Evolutionary conservation across 1,140 invertebrate genomes (phyloP), one percentile per base, ranked within the genome.

Genomic region (Drusus annulatus): DNA sequence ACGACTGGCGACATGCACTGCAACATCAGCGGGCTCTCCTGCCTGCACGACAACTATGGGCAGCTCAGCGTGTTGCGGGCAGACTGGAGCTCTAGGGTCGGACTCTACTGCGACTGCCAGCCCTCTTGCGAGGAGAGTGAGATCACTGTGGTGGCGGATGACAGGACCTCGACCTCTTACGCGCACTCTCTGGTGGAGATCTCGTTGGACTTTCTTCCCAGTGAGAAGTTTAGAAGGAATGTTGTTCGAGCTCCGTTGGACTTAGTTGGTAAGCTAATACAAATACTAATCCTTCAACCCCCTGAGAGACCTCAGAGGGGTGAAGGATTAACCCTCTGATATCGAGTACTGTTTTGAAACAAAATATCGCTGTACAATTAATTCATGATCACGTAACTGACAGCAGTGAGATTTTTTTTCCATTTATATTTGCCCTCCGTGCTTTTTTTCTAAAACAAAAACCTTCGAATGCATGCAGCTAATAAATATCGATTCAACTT

Each of bases 61-160:
- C 87, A 91, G 79, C 84, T 93, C 1, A 91, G 91, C n/a, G 92
- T 93, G 0, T 87, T 90, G 17, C 87, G 86, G 87, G 89, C 88
- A 4, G 84, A 85, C 78, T 89, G 89, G 89, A 89, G 88, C 15
- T 83, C 84, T 0, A 85, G 87, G 15, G 56, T 84, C 13, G 92
- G 92, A 15, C 84, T 93, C 13, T 90, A 89, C n/a, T 93, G 92
- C 56, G 88, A 92, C 80, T 93, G 92, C 80, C 85, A 92, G 71
- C 91, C 92, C 0, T 92, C 92, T 0, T 93, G 92, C 82, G 91
- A 91, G 0, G 92, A 93, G 84, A 91, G 91, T 65, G 92, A 93
- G 84, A 91, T 92, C 52, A 87, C 90, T 0, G 89, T 90, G 0
- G 89, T 91, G 4, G 89, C 88, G 28, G 91, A 92, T 80, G 91